These are phyloP conservation scores for Tenthredo distinguenda DNA, from an alignment of 2,888 invertebrate genomes.

Conservation along the genomic window DNA sequence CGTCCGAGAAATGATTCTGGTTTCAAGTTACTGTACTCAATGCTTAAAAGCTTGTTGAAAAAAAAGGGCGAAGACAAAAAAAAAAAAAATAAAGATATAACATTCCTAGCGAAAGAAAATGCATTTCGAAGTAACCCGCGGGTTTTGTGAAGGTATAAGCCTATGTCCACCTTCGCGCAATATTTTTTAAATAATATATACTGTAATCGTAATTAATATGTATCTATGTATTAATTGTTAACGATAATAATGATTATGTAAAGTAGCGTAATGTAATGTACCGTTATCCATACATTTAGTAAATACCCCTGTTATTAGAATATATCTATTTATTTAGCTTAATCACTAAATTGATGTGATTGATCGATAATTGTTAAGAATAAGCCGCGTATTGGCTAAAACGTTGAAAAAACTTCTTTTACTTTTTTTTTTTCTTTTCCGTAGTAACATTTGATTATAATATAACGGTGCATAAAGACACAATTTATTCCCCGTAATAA, in stretches of 20 bases:
- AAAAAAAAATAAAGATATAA: background rate
- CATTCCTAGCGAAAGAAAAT: constrained; percentile 13
- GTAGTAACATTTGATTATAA: background rate
- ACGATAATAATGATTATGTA: constrained; percentile 21
- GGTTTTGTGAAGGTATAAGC: background rate
- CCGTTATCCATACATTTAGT: constrained; percentile 28
- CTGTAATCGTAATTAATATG: constrained; percentile 53
- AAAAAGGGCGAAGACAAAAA: background rate
- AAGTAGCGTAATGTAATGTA: constrained; percentile 7
- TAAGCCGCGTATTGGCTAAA: background rate
- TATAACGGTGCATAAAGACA: background rate
- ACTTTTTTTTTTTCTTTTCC: background rate
- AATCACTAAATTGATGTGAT: constrained; percentile 23
- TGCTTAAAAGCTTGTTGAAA: background rate
- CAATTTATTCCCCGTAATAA: background rate
- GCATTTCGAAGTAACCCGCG: background rate
- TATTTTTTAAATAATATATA: constrained; percentile 14
- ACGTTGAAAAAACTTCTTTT: background rate
- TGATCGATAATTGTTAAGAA: constrained; percentile 23
- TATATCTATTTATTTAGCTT: background rate
- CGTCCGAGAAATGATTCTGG: background rate
- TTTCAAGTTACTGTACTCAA: background rate
- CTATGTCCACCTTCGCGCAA: background rate
- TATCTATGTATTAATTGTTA: constrained; percentile 51
- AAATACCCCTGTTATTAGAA: constrained; percentile 29